Conservation (phyloP, 2,113 vertebrate species). For the Opisthocomus hoazin region DNA sequence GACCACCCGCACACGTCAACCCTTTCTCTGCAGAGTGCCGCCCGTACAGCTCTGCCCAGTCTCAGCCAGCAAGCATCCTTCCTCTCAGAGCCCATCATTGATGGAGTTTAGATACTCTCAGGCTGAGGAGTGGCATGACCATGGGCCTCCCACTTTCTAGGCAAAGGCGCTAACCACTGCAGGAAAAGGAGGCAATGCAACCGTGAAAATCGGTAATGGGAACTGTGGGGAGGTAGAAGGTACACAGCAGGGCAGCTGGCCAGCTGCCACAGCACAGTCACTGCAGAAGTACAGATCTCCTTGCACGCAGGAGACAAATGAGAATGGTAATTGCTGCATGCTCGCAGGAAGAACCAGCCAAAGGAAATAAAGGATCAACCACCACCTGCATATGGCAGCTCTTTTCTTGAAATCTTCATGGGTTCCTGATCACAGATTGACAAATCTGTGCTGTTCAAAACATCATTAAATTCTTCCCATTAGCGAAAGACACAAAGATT, state of each 20-base stretch:
- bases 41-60: background rate
- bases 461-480: background rate
- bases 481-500: background rate
- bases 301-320: background rate
- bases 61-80: background rate
- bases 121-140: background rate
- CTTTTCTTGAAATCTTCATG: background rate
- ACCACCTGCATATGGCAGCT: background rate
- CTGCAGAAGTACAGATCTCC: background rate
- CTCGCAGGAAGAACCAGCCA: background rate
- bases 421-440: background rate
- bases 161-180: background rate
- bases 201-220: background rate
- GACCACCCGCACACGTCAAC: slow-evolving; percentile 23
- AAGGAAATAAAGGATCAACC: background rate
- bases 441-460: background rate
- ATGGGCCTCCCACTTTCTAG: background rate
- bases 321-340: background rate
- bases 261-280: background rate
- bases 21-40: background rate
- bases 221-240: slow-evolving; percentile 1
- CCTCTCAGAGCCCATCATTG: background rate
- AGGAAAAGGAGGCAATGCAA: background rate
- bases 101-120: background rate
- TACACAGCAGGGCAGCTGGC: slow-evolving; percentile 17